Evolutionary conservation across 2,888 invertebrate species (phyloP), one percentile per base, ranked within the genome.

Genomic region (Eristalinus sepulchralis): DNA sequence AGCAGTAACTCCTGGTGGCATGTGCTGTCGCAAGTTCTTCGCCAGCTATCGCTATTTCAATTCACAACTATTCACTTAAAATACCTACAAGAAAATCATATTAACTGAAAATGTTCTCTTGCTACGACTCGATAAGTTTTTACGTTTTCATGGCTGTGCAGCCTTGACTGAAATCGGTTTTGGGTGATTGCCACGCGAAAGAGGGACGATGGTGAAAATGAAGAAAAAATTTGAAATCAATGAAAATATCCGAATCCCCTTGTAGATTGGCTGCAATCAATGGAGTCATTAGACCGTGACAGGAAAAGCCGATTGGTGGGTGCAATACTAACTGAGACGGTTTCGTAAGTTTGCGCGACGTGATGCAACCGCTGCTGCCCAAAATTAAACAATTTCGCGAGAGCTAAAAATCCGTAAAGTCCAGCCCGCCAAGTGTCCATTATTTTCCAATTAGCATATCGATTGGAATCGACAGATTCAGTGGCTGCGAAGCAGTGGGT

Each of bases 271-370:
- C 70, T 71, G 73, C 75, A 73, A 86, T 83, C 86, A 78, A 36
- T 62, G 83, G 66, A 83, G 53, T 67, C 83, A 71, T 79, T 86
- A 71, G 83, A 86, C 79, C 83, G 67, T 75, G 83, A 83, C 78
- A 70, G 60, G 79, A 83, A 47, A 83, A 75, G 66, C 70, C 55
- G 73, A 59, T 71, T 71, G 73, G 83, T 86, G 78, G 86, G 82
- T 82, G 85, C 82, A 78, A 53, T 75, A 63, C 75, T 70, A 55
- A 62, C 47, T 33, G 39, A 62, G 36, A 17, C 39, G 27, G 62
- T 17, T 60, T 31, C n/a, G 34, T 39, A 81, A 55, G 17, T 53
- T 77, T 77, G 59, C 71, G 57, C 53, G 47, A 73, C 47, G 13
- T 57, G 57, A 24, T 22, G 67, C 36, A 66, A 33, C n/a, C 47